A percentile compares a stretch with the other conserved stretches of the same genome.
Conservation (phyloP, 2,113 vertebrate genomes). For the Thunnus maccoyii region DNA sequence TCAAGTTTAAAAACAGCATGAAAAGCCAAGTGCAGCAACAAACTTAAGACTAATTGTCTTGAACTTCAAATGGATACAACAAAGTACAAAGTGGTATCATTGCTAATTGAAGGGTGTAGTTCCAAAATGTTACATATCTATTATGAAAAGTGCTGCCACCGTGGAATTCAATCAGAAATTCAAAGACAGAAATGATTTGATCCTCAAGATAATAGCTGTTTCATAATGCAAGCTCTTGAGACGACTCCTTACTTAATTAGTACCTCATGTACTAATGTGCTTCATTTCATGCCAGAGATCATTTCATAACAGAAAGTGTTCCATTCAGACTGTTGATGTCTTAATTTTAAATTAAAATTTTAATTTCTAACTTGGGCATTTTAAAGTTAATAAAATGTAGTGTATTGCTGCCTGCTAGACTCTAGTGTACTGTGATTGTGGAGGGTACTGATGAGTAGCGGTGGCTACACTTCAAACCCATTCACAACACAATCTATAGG, state of each 20-base stretch:
- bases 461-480: neutral
- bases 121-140: conserved; percentile 5
- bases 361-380: conserved; percentile 21
- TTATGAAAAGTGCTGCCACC: neutral
- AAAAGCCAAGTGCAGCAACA: conserved; percentile 2
- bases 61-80: conserved; percentile 15
- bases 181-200: conserved; percentile 25
- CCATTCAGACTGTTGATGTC: neutral
- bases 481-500: conserved; percentile 20
- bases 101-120: conserved; percentile 39
- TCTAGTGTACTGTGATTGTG: neutral
- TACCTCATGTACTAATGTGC: conserved; percentile 19
- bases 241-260: conserved; percentile 37
- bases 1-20: neutral
- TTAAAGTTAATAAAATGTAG: conserved; percentile 21
- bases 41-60: conserved; percentile 18
- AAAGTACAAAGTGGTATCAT: neutral
- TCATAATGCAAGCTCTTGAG: conserved; percentile 42
- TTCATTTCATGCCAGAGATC: conserved; percentile 36
- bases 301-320: conserved; percentile 19
- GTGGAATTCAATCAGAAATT: conserved; percentile 1
- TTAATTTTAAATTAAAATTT: conserved; percentile 23
- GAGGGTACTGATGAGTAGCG: neutral
- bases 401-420: conserved; percentile 18
- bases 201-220: conserved; percentile 39